Percentiles rank a stretch among this genome's conserved stretches.
phyloP scores from a whole-genome alignment of 2,113 vertebrate species.

The Ornithorhynchus anatinus region DNA sequence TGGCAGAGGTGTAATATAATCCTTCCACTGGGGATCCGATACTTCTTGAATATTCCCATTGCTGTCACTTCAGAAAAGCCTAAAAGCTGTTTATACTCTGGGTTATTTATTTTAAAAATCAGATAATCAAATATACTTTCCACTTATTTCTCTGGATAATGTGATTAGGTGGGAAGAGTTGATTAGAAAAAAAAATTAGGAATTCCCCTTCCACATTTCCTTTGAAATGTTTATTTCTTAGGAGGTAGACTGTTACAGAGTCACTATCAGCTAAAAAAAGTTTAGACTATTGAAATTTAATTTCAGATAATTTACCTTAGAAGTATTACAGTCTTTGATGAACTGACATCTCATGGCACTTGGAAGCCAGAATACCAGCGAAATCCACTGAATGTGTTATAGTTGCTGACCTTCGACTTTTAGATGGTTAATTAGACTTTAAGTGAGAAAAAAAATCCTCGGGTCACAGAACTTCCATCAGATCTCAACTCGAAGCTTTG shows the following conservation, averaged over 20 bases:
- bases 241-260: background rate
- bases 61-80: background rate
- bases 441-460: conserved; percentile 54
- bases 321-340: background rate
- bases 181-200: conserved; percentile 45
- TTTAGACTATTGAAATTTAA: background rate
- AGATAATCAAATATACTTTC: conserved; percentile 25
- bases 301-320: conserved; percentile 4
- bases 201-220: conserved; percentile 51
- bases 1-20: too few species aligned
- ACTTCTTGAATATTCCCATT: background rate
- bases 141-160: conserved; percentile 37
- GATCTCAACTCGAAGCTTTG: conserved; percentile 62
- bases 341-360: conserved; percentile 49
- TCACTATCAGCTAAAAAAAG: background rate
- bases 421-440: conserved; percentile 66
- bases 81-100: conserved; percentile 44
- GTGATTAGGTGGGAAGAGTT: conserved; percentile 51
- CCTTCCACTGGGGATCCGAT: background rate
- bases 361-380: conserved; percentile 41
- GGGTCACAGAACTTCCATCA: conserved; percentile 63
- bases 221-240: background rate
- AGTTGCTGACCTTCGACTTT: conserved; percentile 61
- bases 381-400: conserved; percentile 30
- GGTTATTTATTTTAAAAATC: conserved; percentile 48